phyloP scores from a whole-genome alignment of 2,888 invertebrate genomes.

The Eulithis prunata region DNA sequence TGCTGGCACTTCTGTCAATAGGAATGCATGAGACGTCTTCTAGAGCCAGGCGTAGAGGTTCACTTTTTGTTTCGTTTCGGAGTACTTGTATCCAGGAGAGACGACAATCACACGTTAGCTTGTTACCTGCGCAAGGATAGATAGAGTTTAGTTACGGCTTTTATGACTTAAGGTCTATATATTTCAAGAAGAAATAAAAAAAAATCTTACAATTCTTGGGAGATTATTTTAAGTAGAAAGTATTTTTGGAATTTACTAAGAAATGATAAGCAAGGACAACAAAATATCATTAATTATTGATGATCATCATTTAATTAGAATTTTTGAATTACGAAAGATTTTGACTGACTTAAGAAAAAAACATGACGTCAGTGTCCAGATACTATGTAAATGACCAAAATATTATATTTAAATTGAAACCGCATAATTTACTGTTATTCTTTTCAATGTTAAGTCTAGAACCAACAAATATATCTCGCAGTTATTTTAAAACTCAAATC shows the following conservation, averaged over 20 bases:
- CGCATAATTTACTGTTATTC: neutral
- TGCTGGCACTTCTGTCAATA: slow-evolving; percentile 45
- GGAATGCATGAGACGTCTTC: slow-evolving; percentile 87
- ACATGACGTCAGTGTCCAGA: no score
- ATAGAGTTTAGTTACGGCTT: slow-evolving; percentile 11
- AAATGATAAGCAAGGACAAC: no score
- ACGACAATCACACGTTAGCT: slow-evolving; percentile 91
- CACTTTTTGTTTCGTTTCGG: slow-evolving; percentile 89
- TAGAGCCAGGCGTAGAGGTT: slow-evolving; percentile 86
- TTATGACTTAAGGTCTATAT: neutral
- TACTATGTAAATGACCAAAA: no score
- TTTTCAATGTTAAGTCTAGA: neutral
- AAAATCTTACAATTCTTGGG: neutral
- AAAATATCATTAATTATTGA: no score
- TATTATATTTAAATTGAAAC: neutral
- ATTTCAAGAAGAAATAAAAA: neutral
- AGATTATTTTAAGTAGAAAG: neutral
- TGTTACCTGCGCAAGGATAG: slow-evolving; percentile 86
- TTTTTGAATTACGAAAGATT: no score
- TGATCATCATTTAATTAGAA: no score
- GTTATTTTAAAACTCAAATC: slow-evolving; percentile 26
- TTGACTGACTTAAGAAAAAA: no score
- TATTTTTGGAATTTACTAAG: no score
- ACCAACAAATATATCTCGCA: slow-evolving; percentile 8
- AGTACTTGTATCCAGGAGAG: slow-evolving; percentile 91